Evolutionary conservation across 2,113 vertebrate genomes (phyloP).

Genomic region (Lepisosteus oculatus): DNA sequence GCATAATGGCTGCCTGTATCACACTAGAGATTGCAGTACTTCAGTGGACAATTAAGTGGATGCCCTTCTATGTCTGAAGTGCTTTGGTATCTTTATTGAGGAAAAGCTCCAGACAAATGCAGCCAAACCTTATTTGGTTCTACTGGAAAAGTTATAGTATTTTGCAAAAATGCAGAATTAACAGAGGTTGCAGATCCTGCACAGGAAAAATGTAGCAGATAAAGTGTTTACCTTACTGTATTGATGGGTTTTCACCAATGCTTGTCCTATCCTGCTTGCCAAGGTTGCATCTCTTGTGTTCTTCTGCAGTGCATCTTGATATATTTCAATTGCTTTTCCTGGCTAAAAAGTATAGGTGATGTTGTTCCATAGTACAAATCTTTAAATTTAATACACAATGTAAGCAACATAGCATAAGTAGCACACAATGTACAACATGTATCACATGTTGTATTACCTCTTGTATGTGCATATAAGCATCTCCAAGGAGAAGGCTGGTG

Average conservation of each 20-base stretch:
- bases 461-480: conserved; percentile 71
- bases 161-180: no score
- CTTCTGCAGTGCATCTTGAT: conserved; percentile 55
- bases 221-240: conserved; percentile 57
- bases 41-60: no score
- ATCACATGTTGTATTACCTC: conserved; percentile 49
- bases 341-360: conserved; percentile 46
- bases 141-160: no score
- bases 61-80: no score
- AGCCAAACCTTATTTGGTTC: no score
- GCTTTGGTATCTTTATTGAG: no score
- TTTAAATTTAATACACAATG: neutral
- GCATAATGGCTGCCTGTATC: no score
- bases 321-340: conserved; percentile 68
- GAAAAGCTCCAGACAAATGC: no score
- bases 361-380: no score
- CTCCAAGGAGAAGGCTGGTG: conserved; percentile 61
- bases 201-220: no score
- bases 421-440: neutral
- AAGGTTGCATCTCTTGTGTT: conserved; percentile 54
- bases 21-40: no score
- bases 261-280: conserved; percentile 63
- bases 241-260: conserved; percentile 66
- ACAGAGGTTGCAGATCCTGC: no score
- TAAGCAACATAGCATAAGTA: neutral